phyloP scores from a whole-genome alignment of 2,888 invertebrate genomes.

The Euplexia lucipara region DNA sequence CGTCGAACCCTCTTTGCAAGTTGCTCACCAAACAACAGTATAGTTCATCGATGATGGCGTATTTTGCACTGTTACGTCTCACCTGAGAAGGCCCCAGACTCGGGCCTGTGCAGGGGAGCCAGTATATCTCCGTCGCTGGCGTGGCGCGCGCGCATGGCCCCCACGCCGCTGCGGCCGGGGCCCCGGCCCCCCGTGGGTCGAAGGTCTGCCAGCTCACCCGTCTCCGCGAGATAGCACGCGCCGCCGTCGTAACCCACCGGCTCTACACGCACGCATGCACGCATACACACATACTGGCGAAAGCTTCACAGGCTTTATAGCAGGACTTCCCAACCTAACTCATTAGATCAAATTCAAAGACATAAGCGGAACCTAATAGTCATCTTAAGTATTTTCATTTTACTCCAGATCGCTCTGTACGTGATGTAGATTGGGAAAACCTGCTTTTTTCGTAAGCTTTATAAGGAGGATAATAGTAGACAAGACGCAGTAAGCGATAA shows the following conservation, averaged over 20 bases:
- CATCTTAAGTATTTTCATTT: too few relatives aligned
- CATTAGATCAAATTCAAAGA: not conserved
- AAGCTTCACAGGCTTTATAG: slow-evolving; percentile 28
- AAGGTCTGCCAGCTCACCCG: slow-evolving; percentile 53
- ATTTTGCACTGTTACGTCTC: slow-evolving; percentile 18
- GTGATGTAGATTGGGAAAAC: not conserved
- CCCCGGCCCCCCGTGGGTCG: slow-evolving; percentile 38
- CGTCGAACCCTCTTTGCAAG: not conserved
- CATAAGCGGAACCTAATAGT: too few relatives aligned
- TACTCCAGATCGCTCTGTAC: too few relatives aligned
- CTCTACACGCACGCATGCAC: slow-evolving; percentile 70
- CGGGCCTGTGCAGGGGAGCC: slow-evolving; percentile 80
- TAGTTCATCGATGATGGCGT: not conserved
- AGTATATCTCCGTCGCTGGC: slow-evolving; percentile 87
- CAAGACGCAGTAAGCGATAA: slow-evolving; percentile 25
- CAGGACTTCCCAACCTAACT: not conserved
- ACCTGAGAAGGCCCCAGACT: slow-evolving; percentile 88
- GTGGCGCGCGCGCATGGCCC: slow-evolving; percentile 74
- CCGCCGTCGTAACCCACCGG: slow-evolving; percentile 82
- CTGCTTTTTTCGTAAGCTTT: slow-evolving; percentile 18
- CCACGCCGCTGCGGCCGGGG: slow-evolving; percentile 24
- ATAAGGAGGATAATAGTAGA: not conserved
- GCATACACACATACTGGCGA: slow-evolving; percentile 43
- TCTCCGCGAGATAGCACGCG: slow-evolving; percentile 77
- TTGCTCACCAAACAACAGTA: not conserved